Evolutionary conservation across 2,797 vertebrate species (phyloP).

Genomic region (Pogoniulus pusillus): DNA sequence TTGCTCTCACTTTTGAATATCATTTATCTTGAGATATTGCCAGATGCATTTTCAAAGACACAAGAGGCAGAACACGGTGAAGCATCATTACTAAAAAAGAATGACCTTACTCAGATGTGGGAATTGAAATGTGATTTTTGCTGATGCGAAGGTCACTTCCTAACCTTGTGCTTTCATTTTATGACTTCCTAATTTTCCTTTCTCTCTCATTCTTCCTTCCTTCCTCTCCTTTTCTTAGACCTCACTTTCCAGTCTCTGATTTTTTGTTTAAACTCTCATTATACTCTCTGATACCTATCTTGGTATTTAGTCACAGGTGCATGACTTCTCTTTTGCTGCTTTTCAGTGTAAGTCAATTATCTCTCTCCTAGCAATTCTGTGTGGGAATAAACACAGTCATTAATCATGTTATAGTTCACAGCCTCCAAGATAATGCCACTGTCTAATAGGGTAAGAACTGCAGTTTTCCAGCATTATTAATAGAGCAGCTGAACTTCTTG

Average conservation of each 20-base stretch:
- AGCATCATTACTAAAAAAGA: slow-evolving; percentile 1
- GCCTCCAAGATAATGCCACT: background rate
- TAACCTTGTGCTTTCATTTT: background rate
- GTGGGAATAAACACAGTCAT: slow-evolving; percentile 27
- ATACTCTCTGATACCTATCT: background rate
- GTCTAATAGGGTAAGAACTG: background rate
- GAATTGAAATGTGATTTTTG: background rate
- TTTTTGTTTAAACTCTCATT: slow-evolving; percentile 20
- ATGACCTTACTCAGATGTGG: background rate
- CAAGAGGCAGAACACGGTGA: background rate
- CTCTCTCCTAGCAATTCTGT: background rate
- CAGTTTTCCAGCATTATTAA: background rate
- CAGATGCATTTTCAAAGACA: background rate
- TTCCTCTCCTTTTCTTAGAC: background rate
- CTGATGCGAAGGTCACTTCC: background rate
- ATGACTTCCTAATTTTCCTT: background rate
- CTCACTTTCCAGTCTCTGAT: background rate
- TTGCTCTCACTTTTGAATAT: background rate
- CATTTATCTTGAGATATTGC: background rate
- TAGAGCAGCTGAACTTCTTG: background rate
- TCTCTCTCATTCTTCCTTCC: background rate
- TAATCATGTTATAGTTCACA: slow-evolving; percentile 17
- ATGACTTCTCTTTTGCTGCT: background rate
- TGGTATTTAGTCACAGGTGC: background rate
- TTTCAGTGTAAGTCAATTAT: background rate